Conservation (phyloP, 2,888 invertebrate species). For the Phymatocera aterrima region DNA sequence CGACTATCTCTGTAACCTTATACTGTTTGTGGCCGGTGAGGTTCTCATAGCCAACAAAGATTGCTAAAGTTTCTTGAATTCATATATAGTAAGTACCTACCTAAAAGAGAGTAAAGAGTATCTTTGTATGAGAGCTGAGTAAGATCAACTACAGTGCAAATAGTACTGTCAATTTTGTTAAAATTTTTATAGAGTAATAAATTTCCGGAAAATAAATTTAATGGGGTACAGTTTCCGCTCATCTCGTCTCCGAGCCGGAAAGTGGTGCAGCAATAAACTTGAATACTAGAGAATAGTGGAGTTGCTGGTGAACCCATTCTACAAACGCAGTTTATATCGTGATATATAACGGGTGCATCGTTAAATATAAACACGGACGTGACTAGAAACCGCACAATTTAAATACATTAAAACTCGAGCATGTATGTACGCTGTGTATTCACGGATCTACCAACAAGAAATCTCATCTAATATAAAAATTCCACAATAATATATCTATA, state of each 20-base stretch:
- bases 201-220: constrained; percentile 40
- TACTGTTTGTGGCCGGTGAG: background rate
- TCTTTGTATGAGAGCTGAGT: background rate
- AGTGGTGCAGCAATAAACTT: constrained; percentile 41
- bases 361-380: constrained; percentile 2
- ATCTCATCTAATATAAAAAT: background rate
- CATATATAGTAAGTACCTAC: too few species aligned
- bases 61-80: background rate
- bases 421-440: background rate
- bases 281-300: constrained; percentile 42
- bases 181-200: constrained; percentile 22
- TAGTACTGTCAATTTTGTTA: constrained; percentile 32
- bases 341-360: constrained; percentile 40
- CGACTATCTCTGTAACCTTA: background rate
- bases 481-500: background rate
- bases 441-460: background rate
- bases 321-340: constrained; percentile 40
- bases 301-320: constrained; percentile 39
- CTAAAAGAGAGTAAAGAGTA: background rate
- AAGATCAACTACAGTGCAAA: constrained; percentile 14
- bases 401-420: constrained; percentile 7
- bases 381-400: background rate
- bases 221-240: constrained; percentile 40
- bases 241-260: constrained; percentile 37
- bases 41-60: background rate